Conservation (phyloP, 64 coral and sea anemone species). For the Montipora efflorescens region DNA sequence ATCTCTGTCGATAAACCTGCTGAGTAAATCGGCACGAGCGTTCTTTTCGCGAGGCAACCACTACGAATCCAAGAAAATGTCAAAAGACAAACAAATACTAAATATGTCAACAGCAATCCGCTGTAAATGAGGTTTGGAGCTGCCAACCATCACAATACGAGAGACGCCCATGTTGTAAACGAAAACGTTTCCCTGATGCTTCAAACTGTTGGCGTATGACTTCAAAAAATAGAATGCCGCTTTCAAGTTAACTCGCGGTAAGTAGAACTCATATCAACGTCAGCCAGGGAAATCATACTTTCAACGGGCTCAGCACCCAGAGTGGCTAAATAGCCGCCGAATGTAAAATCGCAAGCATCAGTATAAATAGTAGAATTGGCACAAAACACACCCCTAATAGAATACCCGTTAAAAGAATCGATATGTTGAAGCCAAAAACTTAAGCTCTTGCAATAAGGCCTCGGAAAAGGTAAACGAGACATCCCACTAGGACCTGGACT, state of each 20-base stretch:
- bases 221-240: conserved; percentile 21
- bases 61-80: conserved; percentile 35
- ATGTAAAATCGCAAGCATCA: conserved; percentile 51
- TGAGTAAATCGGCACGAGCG: conserved; percentile 62
- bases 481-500: conserved; percentile 10
- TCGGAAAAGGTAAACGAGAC: conserved; percentile 21
- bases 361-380: conserved; percentile 31
- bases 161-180: conserved; percentile 54
- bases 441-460: conserved; percentile 34
- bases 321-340: conserved; percentile 47
- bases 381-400: conserved; percentile 10
- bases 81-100: conserved; percentile 46
- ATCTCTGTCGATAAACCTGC: conserved; percentile 68
- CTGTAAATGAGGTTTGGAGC: conserved; percentile 37
- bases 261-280: conserved; percentile 31
- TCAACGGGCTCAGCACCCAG: conserved; percentile 30
- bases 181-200: conserved; percentile 49
- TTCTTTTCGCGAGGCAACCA: conserved; percentile 52
- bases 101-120: conserved; percentile 33
- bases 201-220: conserved; percentile 23
- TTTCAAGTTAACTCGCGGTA: conserved; percentile 2
- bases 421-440: conserved; percentile 54
- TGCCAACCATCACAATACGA: conserved; percentile 29
- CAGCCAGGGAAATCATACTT: background rate
- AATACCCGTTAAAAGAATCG: conserved; percentile 32